phyloP scores from a whole-genome alignment of 2,797 vertebrate species.

The Spheniscus humboldti region DNA sequence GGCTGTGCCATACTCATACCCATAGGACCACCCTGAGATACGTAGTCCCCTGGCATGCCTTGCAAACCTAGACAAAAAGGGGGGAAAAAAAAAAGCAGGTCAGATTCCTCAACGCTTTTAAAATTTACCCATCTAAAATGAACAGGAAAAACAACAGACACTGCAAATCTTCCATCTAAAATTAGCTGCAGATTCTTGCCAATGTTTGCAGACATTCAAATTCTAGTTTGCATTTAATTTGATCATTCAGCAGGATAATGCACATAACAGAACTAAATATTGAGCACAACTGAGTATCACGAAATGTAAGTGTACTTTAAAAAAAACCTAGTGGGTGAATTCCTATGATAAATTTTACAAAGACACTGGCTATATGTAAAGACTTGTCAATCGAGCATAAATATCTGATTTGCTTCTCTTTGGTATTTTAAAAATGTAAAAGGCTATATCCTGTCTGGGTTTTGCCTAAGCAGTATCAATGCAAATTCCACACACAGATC shows the following conservation, averaged over 20 bases:
- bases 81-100: conserved; percentile 70
- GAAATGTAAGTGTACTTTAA: conserved; percentile 77
- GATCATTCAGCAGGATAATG: conserved; percentile 81
- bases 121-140: conserved; percentile 76
- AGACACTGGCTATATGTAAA: conserved; percentile 64
- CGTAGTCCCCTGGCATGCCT: conserved; percentile 94
- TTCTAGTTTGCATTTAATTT: conserved; percentile 83
- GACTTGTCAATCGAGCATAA: conserved; percentile 72
- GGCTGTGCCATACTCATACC: conserved; percentile 97
- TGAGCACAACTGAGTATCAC: conserved; percentile 78
- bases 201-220: conserved; percentile 83
- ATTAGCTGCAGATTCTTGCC: conserved; percentile 82
- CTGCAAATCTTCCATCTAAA: conserved; percentile 82
- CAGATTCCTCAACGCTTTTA: conserved; percentile 73
- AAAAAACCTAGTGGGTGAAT: conserved; percentile 73
- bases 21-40: conserved; percentile 98
- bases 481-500: conserved; percentile 48
- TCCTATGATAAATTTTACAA: conserved; percentile 73
- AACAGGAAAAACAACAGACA: conserved; percentile 79
- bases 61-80: conserved; percentile 86
- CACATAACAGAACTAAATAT: conserved; percentile 82
- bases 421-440: conserved; percentile 63
- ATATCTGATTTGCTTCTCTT: conserved; percentile 64
- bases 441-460: conserved; percentile 46
- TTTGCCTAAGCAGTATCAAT: conserved; percentile 49